These are phyloP conservation scores for Autographa gamma DNA, from an alignment of 2,888 invertebrate species.

Conservation along the genomic window DNA sequence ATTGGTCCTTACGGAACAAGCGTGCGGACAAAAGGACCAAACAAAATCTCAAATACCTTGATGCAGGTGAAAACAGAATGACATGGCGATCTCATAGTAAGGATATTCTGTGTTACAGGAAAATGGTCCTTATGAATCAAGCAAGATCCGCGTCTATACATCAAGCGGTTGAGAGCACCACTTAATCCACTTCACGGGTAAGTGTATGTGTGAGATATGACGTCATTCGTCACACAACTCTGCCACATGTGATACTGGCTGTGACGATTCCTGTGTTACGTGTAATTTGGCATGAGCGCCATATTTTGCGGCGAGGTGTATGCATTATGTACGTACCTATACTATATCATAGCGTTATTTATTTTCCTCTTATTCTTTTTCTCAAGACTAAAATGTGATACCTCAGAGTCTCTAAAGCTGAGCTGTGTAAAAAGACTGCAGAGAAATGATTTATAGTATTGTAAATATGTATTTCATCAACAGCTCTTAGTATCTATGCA, in stretches of 20 bases:
- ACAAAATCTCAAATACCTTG: slow-evolving; percentile 24
- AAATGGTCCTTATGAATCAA: slow-evolving; percentile 74
- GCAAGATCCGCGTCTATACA: slow-evolving; percentile 73
- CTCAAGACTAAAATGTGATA: neutral
- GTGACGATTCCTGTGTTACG: slow-evolving; percentile 64
- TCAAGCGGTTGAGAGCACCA: slow-evolving; percentile 73
- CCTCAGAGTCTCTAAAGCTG: neutral
- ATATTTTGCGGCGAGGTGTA: slow-evolving; percentile 50
- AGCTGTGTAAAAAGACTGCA: neutral
- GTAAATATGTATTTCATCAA: too few species aligned
- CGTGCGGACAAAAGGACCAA: neutral
- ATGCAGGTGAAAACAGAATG: slow-evolving; percentile 38
- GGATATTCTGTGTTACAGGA: slow-evolving; percentile 42
- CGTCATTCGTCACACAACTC: slow-evolving; percentile 77
- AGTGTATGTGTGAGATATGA: slow-evolving; percentile 80
- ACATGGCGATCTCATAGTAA: slow-evolving; percentile 37
- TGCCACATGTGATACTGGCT: slow-evolving; percentile 63
- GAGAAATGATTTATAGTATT: too few species aligned
- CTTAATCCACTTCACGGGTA: slow-evolving; percentile 79
- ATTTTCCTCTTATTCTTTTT: neutral
- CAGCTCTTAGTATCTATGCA: too few species aligned
- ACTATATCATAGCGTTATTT: neutral
- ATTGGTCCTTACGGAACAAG: neutral
- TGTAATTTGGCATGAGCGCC: slow-evolving; percentile 61
- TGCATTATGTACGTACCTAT: neutral